Base-by-base conservation (phyloP, 1,140 invertebrate species). In the Forficula auricularia region DNA sequence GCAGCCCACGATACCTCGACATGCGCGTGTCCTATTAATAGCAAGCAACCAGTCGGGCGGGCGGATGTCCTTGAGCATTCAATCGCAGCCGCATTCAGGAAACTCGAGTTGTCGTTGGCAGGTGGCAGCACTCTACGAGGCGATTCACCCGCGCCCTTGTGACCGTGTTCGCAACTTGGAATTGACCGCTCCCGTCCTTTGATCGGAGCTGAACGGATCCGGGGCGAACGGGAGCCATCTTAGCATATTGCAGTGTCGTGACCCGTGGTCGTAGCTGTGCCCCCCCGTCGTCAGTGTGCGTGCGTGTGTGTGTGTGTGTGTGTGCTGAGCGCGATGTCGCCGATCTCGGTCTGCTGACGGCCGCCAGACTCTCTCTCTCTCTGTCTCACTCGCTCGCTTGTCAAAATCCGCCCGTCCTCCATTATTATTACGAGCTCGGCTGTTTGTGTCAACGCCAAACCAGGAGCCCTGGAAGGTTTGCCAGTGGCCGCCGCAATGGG, bases 401-500 rank as follows among this genome's bases (percentile, higher is more conserved):
- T 43, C 49, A 49, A 57, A 54, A 56, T 53, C 53, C 51, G 47
- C 44, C 10, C 50, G 57, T 57, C 52, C 52, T 56, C 53, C 50
- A 43, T 46, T 45, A 45, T 50, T 51, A 34, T 44, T 41, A 41
- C 34, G 34, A 45, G 37, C 19, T 38, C 50, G 44, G 37, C 43
- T 44, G 47, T 37, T 48, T 32, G 31, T 41, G 33, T 33, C 46
- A 50, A 47, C 57, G 22, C 22, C 22, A 27, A 59, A 57, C 38
- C 58, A 51, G 63, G 69, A 70, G 73, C 72, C 68, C 64, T 73
- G 65, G 70, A 70, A 63, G 70, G 68, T 65, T 63, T 67, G 57
- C 65, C 65, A 56, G 64, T 60, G 64, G 63, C 60, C 48, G 60
- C 64, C 55, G 80, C 75, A 67, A 95, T 96, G 90, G 89, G 89